Base-by-base conservation (phyloP, 2,888 invertebrate species). In the Automeris io region DNA sequence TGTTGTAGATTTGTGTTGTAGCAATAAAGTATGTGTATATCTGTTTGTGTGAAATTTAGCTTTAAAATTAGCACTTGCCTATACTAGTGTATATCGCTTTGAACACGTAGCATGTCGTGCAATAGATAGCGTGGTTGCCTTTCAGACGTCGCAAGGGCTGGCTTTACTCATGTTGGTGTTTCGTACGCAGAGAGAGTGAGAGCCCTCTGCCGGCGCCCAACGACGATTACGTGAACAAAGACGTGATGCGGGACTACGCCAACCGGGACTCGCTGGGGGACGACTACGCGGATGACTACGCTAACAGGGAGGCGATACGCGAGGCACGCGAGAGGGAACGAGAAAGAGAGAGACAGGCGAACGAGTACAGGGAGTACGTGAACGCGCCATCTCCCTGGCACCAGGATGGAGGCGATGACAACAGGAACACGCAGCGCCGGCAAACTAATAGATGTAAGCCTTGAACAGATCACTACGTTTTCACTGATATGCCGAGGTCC, bases 281-380 rank as follows among this genome's bases (percentile, higher is more conserved):
- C 55, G 83, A 83, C 70, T 81, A 82, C 55, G 78, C 77, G 3
- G 87, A 87, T 24, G 87, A 87, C 68, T 87, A 87, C 70, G 87
- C 83, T 33, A 87, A 87, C 47, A 52, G 85, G 6, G 87, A 87
- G 31, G 87, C 85, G 13, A 87, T 87, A 33, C 72, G 87, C n/a
- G 85, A 86, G 54, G 87, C 87, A 46, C 76, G 62, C 11, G 61
- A 85, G 57, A 46, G 81, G 13, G 82, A 82, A 45, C 54, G 75
- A 12, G 80, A 82, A 42, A 47, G 74, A 24, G 71, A 79, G 46
- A 49, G 77, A 18, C 79, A 77, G 42, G 65, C 76, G 13, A 58
- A 60, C 43, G 87, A 86, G 52, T 87, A 82, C 55, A 57, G 87
- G 47, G 86, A 87, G 61, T 87, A 87, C 45, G 87, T 87, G 33